phyloP scores from a whole-genome alignment of 2,113 vertebrate species.

The Morphnarchus princeps region DNA sequence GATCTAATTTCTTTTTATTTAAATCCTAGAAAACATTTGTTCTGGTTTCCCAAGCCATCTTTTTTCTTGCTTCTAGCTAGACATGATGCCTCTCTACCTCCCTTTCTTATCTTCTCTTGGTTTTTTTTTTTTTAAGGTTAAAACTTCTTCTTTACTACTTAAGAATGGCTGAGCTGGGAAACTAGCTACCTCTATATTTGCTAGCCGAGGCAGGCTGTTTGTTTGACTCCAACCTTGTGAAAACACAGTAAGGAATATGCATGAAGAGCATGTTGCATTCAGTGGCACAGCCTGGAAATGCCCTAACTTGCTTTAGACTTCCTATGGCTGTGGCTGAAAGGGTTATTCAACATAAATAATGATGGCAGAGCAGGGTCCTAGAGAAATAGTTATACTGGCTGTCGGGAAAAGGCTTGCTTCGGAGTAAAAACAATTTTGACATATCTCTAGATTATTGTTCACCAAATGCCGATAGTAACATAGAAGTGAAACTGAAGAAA shows the following conservation, averaged over 20 bases:
- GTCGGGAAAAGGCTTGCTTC: background rate
- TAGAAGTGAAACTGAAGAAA: background rate
- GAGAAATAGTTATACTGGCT: background rate
- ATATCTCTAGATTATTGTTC: background rate
- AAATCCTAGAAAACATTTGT: background rate
- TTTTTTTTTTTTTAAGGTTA: background rate
- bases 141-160: background rate
- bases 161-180: background rate
- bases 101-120: background rate
- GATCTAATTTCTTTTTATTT: background rate
- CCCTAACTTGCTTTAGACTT: background rate
- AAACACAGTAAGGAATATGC: background rate
- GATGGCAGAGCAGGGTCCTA: background rate
- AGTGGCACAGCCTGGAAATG: background rate
- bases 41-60: background rate
- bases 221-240: background rate
- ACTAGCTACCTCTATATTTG: background rate
- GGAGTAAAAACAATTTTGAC: background rate
- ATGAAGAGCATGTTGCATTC: background rate
- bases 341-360: background rate
- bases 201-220: background rate
- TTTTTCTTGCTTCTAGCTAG: background rate
- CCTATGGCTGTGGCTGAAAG: background rate
- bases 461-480: background rate
- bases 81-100: background rate